Base-by-base conservation (phyloP, 2,888 invertebrate genomes). In the Ichneumon xanthorius region DNA sequence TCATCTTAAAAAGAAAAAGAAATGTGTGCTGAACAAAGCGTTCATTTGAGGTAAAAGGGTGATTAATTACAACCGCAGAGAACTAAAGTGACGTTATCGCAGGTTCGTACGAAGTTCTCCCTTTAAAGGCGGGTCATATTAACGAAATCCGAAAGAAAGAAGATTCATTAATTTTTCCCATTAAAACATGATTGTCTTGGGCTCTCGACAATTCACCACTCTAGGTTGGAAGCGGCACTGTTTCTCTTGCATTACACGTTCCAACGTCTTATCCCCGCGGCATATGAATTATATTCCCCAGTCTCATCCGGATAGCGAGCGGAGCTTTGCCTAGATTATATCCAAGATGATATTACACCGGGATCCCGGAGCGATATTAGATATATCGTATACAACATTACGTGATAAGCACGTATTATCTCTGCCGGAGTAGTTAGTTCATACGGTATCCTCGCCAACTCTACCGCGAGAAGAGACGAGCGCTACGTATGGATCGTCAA, bases 341-440 rank as follows among this genome's bases (percentile, higher is more conserved):
- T 83, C 73, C 77, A 73, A 83, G 82, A 70, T 61, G 77, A 83
- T 83, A 86, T 86, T 86, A 86, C 83, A 78, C 68, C 53, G 70
- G 63, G 61, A 70, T 86, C 82, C 80, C 68, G 33, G 30, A 80
- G 30, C 61, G 53, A 79, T 72, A 77, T 63, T 16, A 37, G 58
- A 73, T 72, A 77, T 61, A 77, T 30, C 63, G 30, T 82, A 65
- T 75, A 82, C 50, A 80, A 72, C 67, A 80, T 85, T 77, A 77
- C 76, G 80, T 53, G 80, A 58, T 85, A 80, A 80, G 82, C 72
- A 80, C 80, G 80, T 82, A 80, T 85, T 73, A 80, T 79, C 77
- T 71, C 68, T 79, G 22, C 6, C 6, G 33, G n/a, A 63, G 30
- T 63, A 63, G 30, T 63, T 26, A 30, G 61, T 79, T 73, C 16